A percentile compares a stretch with the other conserved stretches of the same genome.
These are phyloP conservation scores for Centroberyx gerrardi DNA, from an alignment of 2,797 vertebrate species.

Conservation along the genomic window DNA sequence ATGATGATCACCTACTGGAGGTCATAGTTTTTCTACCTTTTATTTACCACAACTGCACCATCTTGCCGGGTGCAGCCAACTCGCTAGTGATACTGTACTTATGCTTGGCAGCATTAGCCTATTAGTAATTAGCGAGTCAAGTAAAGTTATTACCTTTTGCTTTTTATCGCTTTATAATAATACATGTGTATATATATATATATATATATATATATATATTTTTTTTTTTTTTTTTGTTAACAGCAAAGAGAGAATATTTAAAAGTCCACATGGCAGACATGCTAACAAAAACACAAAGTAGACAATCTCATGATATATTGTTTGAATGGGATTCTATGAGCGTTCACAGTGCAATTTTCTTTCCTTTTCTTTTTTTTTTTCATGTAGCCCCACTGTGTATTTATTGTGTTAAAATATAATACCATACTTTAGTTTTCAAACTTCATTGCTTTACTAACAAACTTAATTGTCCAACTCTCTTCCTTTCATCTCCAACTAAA, in stretches of 20 bases:
- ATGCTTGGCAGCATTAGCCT: too few species aligned
- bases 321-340: constrained; percentile 19
- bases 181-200: too few species aligned
- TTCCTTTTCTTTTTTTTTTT: constrained; percentile 6
- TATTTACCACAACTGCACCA: too few species aligned
- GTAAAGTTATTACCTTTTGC: too few species aligned
- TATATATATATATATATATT: too few species aligned
- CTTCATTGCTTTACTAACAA: constrained; percentile 28
- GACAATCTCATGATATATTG: neutral
- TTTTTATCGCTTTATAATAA: constrained; percentile 54
- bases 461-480: constrained; percentile 52
- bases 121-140: too few species aligned
- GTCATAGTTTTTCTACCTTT: too few species aligned
- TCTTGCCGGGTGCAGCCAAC: constrained; percentile 42
- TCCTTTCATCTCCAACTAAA: constrained; percentile 22
- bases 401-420: constrained; percentile 35
- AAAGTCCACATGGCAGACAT: too few species aligned
- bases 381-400: constrained; percentile 33
- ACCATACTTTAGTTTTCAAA: constrained; percentile 5
- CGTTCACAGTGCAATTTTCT: constrained; percentile 3
- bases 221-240: too few species aligned
- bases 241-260: too few species aligned
- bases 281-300: neutral
- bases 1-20: too few species aligned
- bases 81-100: too few species aligned